Percentiles rank a stretch among this genome's conserved stretches.
phyloP scores from a whole-genome alignment of 92 coral and sea anemone species.

The Palythoa grandis region DNA sequence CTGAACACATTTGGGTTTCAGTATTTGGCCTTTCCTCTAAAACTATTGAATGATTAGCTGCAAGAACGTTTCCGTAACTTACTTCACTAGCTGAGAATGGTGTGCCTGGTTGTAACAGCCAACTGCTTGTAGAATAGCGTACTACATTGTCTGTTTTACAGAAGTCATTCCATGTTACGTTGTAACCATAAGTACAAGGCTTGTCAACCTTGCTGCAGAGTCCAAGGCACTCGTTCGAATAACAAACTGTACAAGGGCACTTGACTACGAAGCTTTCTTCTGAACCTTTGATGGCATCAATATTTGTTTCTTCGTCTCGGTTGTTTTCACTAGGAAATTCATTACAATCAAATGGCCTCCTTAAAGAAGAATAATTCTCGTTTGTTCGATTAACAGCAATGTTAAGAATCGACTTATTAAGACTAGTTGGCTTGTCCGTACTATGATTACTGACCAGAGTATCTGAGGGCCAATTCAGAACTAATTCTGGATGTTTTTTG shows the following conservation, averaged over 20 bases:
- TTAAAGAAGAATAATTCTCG: background rate
- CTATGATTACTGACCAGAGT: too few species aligned
- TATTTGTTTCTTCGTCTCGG: background rate
- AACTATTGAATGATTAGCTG: too few species aligned
- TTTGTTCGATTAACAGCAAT: background rate
- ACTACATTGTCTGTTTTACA: background rate
- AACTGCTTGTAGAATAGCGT: background rate
- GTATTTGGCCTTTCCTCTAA: background rate
- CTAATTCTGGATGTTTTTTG: background rate
- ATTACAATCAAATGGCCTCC: background rate
- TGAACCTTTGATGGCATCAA: background rate
- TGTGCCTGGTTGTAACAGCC: background rate
- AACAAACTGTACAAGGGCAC: background rate
- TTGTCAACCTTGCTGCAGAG: background rate
- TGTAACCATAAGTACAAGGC: conserved; percentile 1
- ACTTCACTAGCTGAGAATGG: too few species aligned
- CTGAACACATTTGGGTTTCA: background rate
- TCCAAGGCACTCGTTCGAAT: background rate
- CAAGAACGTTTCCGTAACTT: too few species aligned
- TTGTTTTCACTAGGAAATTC: background rate
- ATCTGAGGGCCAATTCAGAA: background rate
- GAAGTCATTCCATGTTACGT: conserved; percentile 16
- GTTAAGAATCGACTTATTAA: background rate
- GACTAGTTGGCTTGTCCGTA: background rate
- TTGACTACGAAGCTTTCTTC: background rate